phyloP scores from a whole-genome alignment of 2,113 vertebrate species.

The Petaurus breviceps region DNA sequence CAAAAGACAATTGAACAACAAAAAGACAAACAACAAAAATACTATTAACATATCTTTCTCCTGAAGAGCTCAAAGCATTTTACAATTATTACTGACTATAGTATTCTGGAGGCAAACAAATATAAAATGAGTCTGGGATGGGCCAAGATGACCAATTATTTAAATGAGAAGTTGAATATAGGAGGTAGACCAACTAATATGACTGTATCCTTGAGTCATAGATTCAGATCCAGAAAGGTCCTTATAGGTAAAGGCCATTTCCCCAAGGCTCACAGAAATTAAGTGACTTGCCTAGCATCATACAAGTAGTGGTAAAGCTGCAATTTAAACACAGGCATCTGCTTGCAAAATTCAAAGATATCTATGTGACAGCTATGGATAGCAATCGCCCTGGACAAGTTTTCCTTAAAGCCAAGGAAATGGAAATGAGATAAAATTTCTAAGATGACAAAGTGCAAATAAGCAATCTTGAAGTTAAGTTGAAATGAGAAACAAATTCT shows the following conservation, averaged over 20 bases:
- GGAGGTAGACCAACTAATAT: neutral
- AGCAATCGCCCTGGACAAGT: neutral
- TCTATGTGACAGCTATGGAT: neutral
- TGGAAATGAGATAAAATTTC: neutral
- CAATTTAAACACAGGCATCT: neutral
- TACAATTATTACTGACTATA: neutral
- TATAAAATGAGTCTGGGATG: neutral
- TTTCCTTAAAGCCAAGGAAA: neutral
- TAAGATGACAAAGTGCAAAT: neutral
- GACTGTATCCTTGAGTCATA: neutral
- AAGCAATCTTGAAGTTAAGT: neutral
- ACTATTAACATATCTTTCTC: neutral
- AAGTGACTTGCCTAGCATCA: slow-evolving; percentile 6
- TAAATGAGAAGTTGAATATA: neutral
- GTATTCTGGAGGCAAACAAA: slow-evolving; percentile 17
- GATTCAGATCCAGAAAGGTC: neutral
- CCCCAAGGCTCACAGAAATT: neutral
- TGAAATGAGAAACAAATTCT: neutral
- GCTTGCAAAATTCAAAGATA: neutral
- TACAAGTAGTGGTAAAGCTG: neutral
- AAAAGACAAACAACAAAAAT: neutral
- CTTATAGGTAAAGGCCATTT: neutral
- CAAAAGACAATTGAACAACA: neutral
- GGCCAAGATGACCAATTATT: neutral
- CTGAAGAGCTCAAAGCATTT: slow-evolving; percentile 6